Evolutionary conservation across 2,113 vertebrate species (phyloP).

Genomic region (Melanerpes formicivorus): DNA sequence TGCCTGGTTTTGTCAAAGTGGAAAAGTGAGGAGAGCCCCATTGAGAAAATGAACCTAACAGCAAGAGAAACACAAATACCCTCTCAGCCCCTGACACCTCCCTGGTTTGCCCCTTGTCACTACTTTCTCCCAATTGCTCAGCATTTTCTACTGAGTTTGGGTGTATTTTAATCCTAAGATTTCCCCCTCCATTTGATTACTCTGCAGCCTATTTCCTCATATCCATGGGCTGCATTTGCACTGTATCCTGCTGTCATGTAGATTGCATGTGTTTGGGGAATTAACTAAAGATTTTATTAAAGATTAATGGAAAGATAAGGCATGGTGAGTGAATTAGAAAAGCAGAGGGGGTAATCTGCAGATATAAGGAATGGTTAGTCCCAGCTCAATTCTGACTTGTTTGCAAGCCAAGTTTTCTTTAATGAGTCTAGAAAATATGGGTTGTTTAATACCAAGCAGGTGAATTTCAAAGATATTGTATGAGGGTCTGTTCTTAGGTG

Average conservation of each 20-base stretch:
- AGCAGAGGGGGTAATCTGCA: constrained; percentile 66
- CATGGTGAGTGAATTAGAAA: constrained; percentile 63
- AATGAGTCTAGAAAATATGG: neutral
- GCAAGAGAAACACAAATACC: neutral
- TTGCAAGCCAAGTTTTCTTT: neutral
- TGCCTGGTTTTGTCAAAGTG: constrained; percentile 37
- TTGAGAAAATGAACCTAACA: neutral
- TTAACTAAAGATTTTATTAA: constrained; percentile 69
- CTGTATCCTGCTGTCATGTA: constrained; percentile 65
- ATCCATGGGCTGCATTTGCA: constrained; percentile 13
- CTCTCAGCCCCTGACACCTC: neutral
- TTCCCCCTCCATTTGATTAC: constrained; percentile 52
- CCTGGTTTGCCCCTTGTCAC: neutral
- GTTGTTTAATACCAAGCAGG: neutral
- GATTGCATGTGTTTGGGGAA: constrained; percentile 54
- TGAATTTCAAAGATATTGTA: neutral
- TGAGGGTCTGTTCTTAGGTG: neutral
- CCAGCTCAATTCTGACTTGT: constrained; percentile 26
- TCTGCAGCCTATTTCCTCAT: neutral
- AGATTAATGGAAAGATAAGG: constrained; percentile 71
- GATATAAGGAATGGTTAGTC: constrained; percentile 58
- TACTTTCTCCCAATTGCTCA: neutral
- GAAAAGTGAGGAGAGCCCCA: neutral
- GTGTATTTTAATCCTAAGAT: constrained; percentile 27
- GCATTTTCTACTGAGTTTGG: neutral